Conservation (phyloP, 2,888 invertebrate species). For the Pherbina coryleti region DNA sequence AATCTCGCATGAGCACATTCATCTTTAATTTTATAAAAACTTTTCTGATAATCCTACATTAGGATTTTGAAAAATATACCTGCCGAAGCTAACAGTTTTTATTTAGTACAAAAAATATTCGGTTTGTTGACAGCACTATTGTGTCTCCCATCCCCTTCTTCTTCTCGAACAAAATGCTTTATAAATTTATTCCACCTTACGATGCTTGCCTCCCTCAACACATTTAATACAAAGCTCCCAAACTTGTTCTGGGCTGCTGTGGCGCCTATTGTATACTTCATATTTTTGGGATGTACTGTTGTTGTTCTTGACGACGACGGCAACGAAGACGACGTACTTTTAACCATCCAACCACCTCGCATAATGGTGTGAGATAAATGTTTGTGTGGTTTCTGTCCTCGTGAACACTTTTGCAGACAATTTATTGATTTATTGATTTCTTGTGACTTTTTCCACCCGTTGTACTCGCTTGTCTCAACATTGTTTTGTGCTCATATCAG, state of each 20-base stretch:
- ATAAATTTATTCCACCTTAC: neutral
- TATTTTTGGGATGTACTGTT: neutral
- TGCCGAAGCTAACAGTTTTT: too few species aligned
- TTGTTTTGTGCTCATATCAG: too few species aligned
- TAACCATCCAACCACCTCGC: neutral
- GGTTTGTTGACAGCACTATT: neutral
- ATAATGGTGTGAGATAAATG: neutral
- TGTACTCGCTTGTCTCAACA: neutral
- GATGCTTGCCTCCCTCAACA: neutral
- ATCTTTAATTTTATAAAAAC: too few species aligned
- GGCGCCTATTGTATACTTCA: neutral
- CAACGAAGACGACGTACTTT: neutral
- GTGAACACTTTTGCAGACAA: conserved; percentile 38
- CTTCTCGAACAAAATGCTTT: neutral
- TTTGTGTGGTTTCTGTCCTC: conserved; percentile 34
- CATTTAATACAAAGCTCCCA: neutral
- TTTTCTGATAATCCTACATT: too few species aligned
- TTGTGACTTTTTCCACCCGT: conserved; percentile 29
- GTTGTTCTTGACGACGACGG: neutral
- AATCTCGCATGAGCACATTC: too few species aligned
- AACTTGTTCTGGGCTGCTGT: neutral
- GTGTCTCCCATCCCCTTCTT: neutral
- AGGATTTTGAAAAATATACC: too few species aligned
- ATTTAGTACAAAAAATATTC: too few species aligned
- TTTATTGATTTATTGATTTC: conserved; percentile 52